These are phyloP conservation scores for Euura saliciscinereae DNA, from an alignment of 1,140 invertebrate genomes.

Conservation along the genomic window DNA sequence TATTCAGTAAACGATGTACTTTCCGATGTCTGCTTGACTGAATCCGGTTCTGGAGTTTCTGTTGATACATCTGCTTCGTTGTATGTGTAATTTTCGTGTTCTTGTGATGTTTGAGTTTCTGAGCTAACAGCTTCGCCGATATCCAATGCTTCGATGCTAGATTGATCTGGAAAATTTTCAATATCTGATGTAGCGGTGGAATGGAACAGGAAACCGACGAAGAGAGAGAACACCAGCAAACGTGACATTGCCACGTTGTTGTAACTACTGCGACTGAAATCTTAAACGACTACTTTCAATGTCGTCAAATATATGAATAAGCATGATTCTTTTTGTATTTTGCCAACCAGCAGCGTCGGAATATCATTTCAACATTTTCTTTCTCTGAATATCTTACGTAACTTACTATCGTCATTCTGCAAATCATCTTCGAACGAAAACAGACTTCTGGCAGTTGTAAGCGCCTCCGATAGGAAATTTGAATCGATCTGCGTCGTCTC, in stretches of 20 bases:
- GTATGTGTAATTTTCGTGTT: neutral
- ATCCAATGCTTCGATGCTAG: neutral
- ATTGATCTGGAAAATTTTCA: neutral
- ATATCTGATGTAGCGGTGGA: too few species aligned
- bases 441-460: neutral
- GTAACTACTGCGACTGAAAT: too few species aligned
- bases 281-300: too few species aligned
- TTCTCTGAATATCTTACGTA: neutral
- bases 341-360: too few species aligned
- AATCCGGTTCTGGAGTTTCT: neutral
- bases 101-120: neutral
- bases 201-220: too few species aligned
- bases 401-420: neutral
- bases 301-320: too few species aligned
- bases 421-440: neutral
- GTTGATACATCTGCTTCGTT: neutral
- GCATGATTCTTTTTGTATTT: too few species aligned
- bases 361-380: too few species aligned
- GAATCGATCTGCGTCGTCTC: neutral
- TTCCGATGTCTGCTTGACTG: neutral
- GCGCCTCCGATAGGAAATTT: neutral
- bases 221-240: too few species aligned
- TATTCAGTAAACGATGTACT: neutral
- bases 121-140: neutral
- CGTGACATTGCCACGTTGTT: too few species aligned